Percentiles rank a stretch among this genome's conserved stretches.
Evolutionary conservation across 2,113 vertebrate species (phyloP).

Genomic region (Patagioenas fasciata): DNA sequence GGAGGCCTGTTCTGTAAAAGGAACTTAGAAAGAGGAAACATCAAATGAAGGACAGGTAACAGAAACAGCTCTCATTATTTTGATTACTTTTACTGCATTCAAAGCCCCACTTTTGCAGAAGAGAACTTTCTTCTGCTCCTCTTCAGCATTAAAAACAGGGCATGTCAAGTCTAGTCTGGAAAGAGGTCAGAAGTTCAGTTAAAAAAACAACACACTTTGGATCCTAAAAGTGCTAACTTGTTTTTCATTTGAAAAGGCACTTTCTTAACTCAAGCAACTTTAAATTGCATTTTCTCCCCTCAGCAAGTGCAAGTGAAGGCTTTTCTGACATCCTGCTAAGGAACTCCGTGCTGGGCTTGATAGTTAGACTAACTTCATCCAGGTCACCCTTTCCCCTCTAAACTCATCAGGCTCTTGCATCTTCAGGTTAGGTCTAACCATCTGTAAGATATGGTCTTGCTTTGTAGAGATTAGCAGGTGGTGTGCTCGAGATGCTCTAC

Average conservation of each 20-base stretch:
- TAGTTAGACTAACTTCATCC: neutral
- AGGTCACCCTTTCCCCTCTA: neutral
- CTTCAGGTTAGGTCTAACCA: neutral
- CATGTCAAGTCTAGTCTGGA: neutral
- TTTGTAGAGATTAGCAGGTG: neutral
- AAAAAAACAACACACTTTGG: neutral
- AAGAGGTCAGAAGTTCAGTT: slow-evolving; percentile 16
- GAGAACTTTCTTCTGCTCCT: neutral
- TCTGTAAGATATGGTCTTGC: fast-evolving
- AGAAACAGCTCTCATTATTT: neutral
- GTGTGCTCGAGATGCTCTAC: neutral
- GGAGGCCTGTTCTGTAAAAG: neutral
- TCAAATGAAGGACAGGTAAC: neutral
- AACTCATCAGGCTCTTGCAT: fast-evolving
- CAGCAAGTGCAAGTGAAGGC: neutral
- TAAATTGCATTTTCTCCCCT: neutral
- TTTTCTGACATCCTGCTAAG: neutral
- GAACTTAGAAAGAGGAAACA: slow-evolving; percentile 6
- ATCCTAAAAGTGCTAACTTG: neutral
- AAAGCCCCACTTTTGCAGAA: neutral
- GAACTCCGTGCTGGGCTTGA: neutral
- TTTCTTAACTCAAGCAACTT: neutral
- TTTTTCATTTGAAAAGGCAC: neutral
- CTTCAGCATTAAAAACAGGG: neutral
- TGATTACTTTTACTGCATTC: neutral